Base-by-base conservation (phyloP, 2,113 vertebrate genomes). In the Rhinoptilus africanus region DNA sequence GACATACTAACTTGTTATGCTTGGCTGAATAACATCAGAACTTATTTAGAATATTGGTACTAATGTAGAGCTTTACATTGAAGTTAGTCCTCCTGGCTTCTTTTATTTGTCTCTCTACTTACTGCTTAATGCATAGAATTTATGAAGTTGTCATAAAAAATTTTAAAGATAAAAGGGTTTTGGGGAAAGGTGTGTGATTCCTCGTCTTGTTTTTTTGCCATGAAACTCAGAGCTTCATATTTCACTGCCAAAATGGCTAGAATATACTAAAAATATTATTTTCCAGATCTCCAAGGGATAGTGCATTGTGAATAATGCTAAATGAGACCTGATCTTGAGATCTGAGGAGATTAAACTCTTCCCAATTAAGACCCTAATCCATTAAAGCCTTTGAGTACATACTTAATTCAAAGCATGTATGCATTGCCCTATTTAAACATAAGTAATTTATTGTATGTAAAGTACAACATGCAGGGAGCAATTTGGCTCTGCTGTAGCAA, bases 281-380 rank as follows among this genome's bases (percentile, higher is more conserved):
- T 59, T 69, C 47, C 18, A 53, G 14, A n/a, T 73, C 26, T 51
- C n/a, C 4, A 72, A 30, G 28, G n/a, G 26, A 26, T 73, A 85
- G 76, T 50, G 4, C 24, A 34, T 85, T 80, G 48, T 82, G 71
- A 76, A 66, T 82, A 94, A 76, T 66, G 26, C 34, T 72, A 60
- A 90, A 84, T 75, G 73, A 93, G 76, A 87, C 60, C 18, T 92
- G 76, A 86, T 95, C 32, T 88, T 87, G 76, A 90, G 77, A 92
- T 41, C 57, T 64, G 88, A 78, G 85, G 80, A 93, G 92, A 95
- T 91, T 93, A 93, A 92, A 68, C 73, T 95, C 82, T n/a, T 95
- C 57, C 69, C 83, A 93, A 22, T 94, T 92, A 93, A 92, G 56
- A 81, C 39, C 15, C 22, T 97, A 96, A 96, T 95, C 95, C 41